A percentile compares a stretch with the other conserved stretches of the same genome.
These are phyloP conservation scores for Hydrophis major DNA, from an alignment of 2,797 vertebrate genomes.

Conservation along the genomic window DNA sequence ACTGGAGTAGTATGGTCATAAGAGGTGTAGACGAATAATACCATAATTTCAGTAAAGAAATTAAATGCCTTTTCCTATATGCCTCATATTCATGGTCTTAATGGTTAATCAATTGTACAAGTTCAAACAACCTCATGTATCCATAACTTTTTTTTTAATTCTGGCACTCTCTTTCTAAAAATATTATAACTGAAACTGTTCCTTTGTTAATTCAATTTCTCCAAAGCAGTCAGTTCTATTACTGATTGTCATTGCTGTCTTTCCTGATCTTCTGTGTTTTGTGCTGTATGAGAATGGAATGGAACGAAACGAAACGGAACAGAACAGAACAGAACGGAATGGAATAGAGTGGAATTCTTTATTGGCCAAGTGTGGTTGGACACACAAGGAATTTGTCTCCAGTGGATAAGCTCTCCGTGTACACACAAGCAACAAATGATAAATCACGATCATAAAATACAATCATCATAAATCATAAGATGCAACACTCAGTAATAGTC, in stretches of 20 bases:
- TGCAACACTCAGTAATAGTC: no score
- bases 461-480: no score
- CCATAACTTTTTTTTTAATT: background rate
- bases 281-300: background rate
- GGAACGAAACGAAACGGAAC: no score
- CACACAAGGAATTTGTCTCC: no score
- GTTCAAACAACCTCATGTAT: background rate
- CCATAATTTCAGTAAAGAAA: background rate
- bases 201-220: background rate
- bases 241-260: background rate
- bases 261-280: background rate
- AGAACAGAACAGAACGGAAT: no score
- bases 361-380: no score
- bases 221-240: background rate
- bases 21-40: background rate
- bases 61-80: background rate
- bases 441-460: no score
- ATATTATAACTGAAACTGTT: background rate
- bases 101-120: background rate
- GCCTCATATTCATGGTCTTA: background rate
- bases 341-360: no score
- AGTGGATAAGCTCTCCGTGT: no score
- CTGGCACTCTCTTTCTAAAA: background rate
- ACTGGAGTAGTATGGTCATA: background rate
- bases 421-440: no score